Evolutionary conservation across 2,888 invertebrate genomes (phyloP).

Genomic region (Dicyrtoma fusca): DNA sequence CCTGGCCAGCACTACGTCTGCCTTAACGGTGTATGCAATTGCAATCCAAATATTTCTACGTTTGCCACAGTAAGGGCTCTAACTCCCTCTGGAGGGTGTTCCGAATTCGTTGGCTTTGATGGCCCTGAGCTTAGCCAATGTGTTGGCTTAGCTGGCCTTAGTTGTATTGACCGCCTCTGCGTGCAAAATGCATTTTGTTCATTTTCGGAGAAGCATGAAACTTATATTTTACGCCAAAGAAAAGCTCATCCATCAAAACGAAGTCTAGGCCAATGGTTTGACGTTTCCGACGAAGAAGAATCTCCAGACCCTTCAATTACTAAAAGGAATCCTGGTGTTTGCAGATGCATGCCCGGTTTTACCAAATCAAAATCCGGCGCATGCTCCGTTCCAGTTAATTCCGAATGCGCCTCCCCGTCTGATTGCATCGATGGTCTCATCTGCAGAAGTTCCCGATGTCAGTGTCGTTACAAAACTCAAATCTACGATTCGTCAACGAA

Average conservation of each 20-base stretch:
- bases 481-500: not conserved
- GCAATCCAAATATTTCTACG: not conserved
- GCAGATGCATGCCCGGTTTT: no score
- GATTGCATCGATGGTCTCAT: slow-evolving; percentile 2
- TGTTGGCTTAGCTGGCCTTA: not conserved
- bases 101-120: not conserved
- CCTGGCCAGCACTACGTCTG: not conserved
- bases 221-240: not conserved
- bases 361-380: not conserved
- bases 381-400: not conserved
- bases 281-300: no score
- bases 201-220: not conserved
- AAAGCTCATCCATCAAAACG: not conserved
- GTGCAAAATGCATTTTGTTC: not conserved
- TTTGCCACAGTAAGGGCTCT: not conserved
- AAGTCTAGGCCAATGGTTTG: no score
- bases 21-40: slow-evolving; percentile 3
- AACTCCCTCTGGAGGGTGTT: not conserved
- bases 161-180: not conserved
- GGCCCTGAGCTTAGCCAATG: not conserved
- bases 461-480: not conserved
- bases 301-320: no score
- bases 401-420: not conserved
- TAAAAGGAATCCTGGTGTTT: no score
- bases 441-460: not conserved